Evolutionary conservation across 2,888 invertebrate genomes (phyloP).

Genomic region (Stegana nigrithorax): DNA sequence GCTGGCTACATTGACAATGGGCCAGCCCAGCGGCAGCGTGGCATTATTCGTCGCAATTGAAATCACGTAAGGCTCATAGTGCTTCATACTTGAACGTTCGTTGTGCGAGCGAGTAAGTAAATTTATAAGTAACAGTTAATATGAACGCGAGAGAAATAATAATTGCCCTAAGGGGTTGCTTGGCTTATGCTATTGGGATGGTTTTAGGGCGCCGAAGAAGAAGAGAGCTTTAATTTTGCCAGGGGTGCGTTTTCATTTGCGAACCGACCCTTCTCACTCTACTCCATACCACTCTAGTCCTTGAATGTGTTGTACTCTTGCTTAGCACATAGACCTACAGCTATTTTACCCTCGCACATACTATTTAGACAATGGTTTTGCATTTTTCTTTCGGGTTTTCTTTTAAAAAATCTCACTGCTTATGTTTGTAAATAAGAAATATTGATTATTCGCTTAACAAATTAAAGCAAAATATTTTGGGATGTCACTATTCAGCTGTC

Average conservation of each 20-base stretch:
- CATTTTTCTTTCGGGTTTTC: not conserved
- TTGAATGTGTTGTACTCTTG: no score
- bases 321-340: no score
- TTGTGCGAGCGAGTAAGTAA: slow-evolving; percentile 35
- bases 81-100: not conserved
- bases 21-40: slow-evolving; percentile 53
- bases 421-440: slow-evolving; percentile 4
- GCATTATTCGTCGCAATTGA: slow-evolving; percentile 27
- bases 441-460: no score
- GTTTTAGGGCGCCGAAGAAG: slow-evolving; percentile 37
- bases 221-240: slow-evolving; percentile 35
- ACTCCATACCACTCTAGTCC: no score
- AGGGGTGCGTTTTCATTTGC: slow-evolving; percentile 45
- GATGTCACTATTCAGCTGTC: no score
- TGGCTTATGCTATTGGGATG: slow-evolving; percentile 65
- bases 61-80: slow-evolving; percentile 32
- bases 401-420: not conserved
- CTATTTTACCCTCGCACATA: slow-evolving; percentile 2
- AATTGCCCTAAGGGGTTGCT: slow-evolving; percentile 60
- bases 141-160: no score
- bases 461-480: no score
- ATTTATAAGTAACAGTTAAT: not conserved
- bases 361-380: not conserved
- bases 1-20: slow-evolving; percentile 58
- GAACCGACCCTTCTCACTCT: no score